A percentile compares a stretch with the other conserved stretches of the same genome.
These are phyloP conservation scores for Listrodromus nycthemerus DNA, from an alignment of 2,888 invertebrate species.

Conservation along the genomic window DNA sequence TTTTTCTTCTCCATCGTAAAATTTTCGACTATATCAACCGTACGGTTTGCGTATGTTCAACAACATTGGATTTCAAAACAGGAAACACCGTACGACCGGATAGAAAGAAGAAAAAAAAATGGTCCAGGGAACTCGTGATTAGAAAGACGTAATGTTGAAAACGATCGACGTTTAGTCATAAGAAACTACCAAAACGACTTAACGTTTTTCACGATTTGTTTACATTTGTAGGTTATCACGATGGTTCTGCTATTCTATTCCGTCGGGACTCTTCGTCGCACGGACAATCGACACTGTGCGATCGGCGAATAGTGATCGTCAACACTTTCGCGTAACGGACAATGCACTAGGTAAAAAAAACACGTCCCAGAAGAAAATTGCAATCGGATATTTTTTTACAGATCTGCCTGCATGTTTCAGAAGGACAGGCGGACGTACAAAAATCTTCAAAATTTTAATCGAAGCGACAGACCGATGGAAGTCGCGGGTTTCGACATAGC, in stretches of 20 bases:
- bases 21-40: background rate
- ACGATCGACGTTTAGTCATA: background rate
- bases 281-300: background rate
- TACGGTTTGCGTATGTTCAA: background rate
- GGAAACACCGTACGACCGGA: background rate
- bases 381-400: too few species aligned
- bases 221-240: conserved; percentile 31
- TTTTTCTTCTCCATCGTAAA: background rate
- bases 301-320: background rate
- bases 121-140: background rate
- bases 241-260: conserved; percentile 16
- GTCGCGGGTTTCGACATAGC: conserved; percentile 76
- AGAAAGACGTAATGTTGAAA: background rate
- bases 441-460: background rate
- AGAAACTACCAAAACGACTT: background rate
- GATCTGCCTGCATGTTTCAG: too few species aligned
- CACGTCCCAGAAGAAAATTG: background rate
- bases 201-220: background rate
- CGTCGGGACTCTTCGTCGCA: background rate
- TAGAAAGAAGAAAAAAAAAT: background rate
- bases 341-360: background rate
- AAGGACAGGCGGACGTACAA: background rate
- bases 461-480: conserved; percentile 74
- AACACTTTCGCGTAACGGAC: background rate
- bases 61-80: background rate